Evolutionary conservation across 2,113 vertebrate genomes (phyloP), one percentile per base, ranked within the genome.

Genomic region (Saccopteryx leptura): DNA sequence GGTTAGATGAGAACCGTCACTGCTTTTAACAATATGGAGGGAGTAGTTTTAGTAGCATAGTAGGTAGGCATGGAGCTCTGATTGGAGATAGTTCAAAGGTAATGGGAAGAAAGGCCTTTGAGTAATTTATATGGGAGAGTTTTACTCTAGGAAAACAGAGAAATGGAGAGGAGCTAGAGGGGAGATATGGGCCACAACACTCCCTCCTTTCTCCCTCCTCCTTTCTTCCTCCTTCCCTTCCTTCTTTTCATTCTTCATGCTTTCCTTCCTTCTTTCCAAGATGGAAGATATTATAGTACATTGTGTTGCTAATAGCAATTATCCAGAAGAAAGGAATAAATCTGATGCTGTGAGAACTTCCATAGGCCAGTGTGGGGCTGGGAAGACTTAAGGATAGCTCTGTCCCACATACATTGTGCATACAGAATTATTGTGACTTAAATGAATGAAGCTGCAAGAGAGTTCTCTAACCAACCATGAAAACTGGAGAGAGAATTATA

Each of bases 391-490:
- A 46, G 31, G 24, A 39, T 50, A 50, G 15, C 58, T 81, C 39
- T 60, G 48, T 8, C 17, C 39, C 11, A 1, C 24, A 48, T 78
- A 81, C 88, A 46, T 39, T 69, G 76, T 56, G 52, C 10, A 5
- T 75, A 14, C 39, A 48, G 58, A 92, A 81, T 95, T 46, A 61
- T 28, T 85, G n/a, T 90, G 58, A 93, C 50, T 91, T 39, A 72
- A 82, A 75, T 69, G 76, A 91, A 14, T 19, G 54, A 93, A 89
- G 61, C 50, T 94, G 5, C 74, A 79, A 75, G 58, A 79, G 23
- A 94, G 81, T 80, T 91, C 84, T 79, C 93, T 92, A 93, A 92
- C 81, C 92, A 92, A 82, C 92, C 93, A 89, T 82, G 84, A 93
- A 88, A 92, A 78, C 69, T 90, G 82, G 93, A 88, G 82, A 94